A percentile compares a stretch with the other conserved stretches of the same genome.
phyloP scores from a whole-genome alignment of 1,140 invertebrate species.

The Pogonomyrmex californicus region DNA sequence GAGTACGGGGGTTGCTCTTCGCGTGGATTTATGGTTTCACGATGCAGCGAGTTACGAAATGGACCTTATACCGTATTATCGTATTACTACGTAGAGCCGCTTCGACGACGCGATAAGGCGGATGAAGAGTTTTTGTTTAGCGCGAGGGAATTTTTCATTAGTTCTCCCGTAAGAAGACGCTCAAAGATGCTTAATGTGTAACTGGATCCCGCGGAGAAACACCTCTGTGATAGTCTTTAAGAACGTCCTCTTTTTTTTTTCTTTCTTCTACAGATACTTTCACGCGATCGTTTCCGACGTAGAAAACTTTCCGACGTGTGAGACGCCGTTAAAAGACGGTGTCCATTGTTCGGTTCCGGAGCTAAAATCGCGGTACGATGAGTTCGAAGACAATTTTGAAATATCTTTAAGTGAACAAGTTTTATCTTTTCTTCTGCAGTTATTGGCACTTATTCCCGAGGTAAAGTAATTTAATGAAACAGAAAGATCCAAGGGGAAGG shows the following conservation, averaged over 20 bases:
- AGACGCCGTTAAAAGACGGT: conserved; percentile 9
- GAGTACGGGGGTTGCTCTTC: conserved; percentile 18
- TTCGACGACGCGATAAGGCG: conserved; percentile 29
- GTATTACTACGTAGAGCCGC: not conserved
- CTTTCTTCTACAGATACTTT: conserved; percentile 36
- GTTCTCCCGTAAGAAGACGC: conserved; percentile 7
- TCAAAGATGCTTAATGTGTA: conserved; percentile 4
- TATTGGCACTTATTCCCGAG: not conserved
- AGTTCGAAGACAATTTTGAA: conserved; percentile 38
- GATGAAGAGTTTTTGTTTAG: conserved; percentile 30
- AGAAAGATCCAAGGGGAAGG: not conserved
- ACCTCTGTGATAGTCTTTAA: conserved; percentile 29
- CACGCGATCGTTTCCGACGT: conserved; percentile 40
- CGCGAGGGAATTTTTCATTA: conserved; percentile 49
- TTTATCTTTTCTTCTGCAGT: conserved; percentile 27
- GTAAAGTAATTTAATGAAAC: conserved; percentile 27
- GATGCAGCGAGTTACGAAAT: conserved; percentile 8
- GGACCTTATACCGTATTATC: conserved; percentile 37
- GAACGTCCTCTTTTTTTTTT: not conserved
- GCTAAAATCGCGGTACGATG: conserved; percentile 16
- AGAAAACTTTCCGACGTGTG: conserved; percentile 36
- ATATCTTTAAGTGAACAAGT: conserved; percentile 33
- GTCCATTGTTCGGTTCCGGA: conserved; percentile 7
- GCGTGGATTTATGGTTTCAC: conserved; percentile 28
- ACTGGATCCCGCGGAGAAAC: conserved; percentile 20